These are phyloP conservation scores for Brachyrhaphis roseni DNA, from an alignment of 2,797 vertebrate species.

Conservation along the genomic window DNA sequence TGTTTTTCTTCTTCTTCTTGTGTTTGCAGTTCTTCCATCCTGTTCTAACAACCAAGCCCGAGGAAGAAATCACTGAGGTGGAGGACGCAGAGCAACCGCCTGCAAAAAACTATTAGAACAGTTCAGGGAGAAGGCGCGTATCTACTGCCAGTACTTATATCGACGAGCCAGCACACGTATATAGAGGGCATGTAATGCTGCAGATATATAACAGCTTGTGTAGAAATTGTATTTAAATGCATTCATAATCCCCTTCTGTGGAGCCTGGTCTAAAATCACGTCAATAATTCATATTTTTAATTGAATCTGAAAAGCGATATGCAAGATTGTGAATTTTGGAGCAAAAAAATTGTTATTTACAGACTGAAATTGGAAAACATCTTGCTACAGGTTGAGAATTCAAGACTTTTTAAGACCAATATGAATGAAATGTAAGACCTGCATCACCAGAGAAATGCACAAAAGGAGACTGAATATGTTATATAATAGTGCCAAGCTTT, in stretches of 20 bases:
- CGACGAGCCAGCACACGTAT: not conserved
- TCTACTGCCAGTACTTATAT: not conserved
- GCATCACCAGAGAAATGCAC: too few species aligned
- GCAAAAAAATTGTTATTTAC: not conserved
- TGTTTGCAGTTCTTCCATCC: constrained; percentile 41
- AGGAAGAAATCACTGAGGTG: constrained; percentile 63
- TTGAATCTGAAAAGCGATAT: not conserved
- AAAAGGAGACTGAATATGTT: too few species aligned
- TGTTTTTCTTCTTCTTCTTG: constrained; percentile 1
- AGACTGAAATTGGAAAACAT: not conserved
- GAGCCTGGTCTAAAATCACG: not conserved
- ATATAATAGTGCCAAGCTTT: too few species aligned
- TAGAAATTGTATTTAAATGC: not conserved
- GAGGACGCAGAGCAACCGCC: constrained; percentile 35
- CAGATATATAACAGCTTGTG: not conserved
- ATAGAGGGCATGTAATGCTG: not conserved
- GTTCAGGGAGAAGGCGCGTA: not conserved
- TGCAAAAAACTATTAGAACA: not conserved
- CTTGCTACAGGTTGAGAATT: not conserved
- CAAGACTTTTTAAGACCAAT: too few species aligned
- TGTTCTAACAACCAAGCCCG: constrained; percentile 4
- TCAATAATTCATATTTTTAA: not conserved
- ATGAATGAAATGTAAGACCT: too few species aligned
- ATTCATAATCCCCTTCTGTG: not conserved
- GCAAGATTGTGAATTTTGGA: not conserved